phyloP scores from a whole-genome alignment of 2,113 vertebrate species.

The Lepidothrix coronata region DNA sequence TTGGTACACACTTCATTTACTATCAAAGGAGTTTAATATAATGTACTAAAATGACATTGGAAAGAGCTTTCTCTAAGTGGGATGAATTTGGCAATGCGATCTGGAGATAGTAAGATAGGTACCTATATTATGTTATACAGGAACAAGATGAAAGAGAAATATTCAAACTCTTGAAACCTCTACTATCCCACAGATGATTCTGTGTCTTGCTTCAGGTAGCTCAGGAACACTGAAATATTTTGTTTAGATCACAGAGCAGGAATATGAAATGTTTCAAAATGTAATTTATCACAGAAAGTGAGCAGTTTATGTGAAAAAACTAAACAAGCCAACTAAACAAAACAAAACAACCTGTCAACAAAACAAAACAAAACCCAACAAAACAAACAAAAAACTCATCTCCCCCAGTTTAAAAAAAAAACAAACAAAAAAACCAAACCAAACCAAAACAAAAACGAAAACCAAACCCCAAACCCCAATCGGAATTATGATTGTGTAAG shows the following conservation, averaged over 20 bases:
- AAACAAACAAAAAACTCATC: background rate
- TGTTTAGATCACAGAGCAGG: background rate
- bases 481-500: background rate
- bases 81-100: background rate
- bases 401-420: background rate
- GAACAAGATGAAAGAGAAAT: slow-evolving; percentile 34
- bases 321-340: background rate
- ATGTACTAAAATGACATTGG: background rate
- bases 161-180: background rate
- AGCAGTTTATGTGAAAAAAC: background rate
- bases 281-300: slow-evolving; percentile 13
- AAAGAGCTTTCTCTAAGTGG: background rate
- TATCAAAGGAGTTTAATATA: slow-evolving; percentile 19
- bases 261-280: background rate
- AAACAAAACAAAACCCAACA: accelerated
- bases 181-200: background rate
- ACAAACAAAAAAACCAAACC: background rate
- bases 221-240: background rate
- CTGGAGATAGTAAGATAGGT: background rate
- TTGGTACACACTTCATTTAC: background rate
- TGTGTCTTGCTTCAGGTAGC: slow-evolving; percentile 11
- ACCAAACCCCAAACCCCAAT: background rate
- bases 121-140: background rate
- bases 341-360: accelerated
- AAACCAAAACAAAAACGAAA: background rate